These are phyloP conservation scores for Tipula lateralis DNA, from an alignment of 2,888 invertebrate species.

Conservation along the genomic window DNA sequence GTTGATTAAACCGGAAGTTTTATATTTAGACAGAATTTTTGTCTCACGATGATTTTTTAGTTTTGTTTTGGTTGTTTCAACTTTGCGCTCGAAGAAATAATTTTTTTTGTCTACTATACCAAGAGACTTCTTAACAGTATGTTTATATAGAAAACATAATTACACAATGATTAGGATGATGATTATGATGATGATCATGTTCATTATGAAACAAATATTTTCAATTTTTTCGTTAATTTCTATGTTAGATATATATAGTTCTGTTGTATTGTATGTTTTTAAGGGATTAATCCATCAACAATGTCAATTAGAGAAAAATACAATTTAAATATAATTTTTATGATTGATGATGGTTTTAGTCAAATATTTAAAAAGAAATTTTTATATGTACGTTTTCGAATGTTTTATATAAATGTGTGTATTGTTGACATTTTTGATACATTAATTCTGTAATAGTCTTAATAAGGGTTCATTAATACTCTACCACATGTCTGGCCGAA, in stretches of 20 bases:
- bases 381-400: background rate
- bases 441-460: slow-evolving; percentile 15
- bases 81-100: background rate
- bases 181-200: background rate
- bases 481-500: background rate
- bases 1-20: slow-evolving; percentile 7
- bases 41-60: slow-evolving; percentile 12
- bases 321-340: background rate
- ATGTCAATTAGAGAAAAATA: slow-evolving; percentile 14
- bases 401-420: background rate
- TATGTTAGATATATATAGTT: background rate
- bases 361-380: background rate
- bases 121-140: background rate
- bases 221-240: background rate
- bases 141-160: background rate
- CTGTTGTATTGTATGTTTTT: background rate
- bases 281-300: slow-evolving; percentile 1
- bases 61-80: background rate
- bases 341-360: slow-evolving; percentile 24
- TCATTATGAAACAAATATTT: background rate
- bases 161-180: background rate
- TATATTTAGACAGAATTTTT: background rate
- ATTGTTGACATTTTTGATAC: slow-evolving; percentile 11
- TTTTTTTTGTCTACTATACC: background rate
- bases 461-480: slow-evolving; percentile 19